Evolutionary conservation across 2,888 invertebrate genomes (phyloP).

Genomic region (Drosophila neutralis): DNA sequence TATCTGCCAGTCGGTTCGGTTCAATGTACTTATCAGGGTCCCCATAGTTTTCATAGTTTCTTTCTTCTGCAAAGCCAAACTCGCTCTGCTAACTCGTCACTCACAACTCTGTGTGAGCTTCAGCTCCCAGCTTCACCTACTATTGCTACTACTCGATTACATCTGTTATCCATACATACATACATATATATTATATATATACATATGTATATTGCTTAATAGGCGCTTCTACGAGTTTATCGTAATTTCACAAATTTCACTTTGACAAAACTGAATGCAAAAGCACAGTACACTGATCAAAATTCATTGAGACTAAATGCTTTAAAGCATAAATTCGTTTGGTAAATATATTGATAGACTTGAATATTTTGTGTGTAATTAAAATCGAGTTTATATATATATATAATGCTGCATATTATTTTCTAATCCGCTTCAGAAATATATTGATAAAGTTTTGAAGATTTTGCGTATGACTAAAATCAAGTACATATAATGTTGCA

Average conservation of each 20-base stretch:
- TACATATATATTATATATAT: not conserved
- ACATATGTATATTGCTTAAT: conserved; percentile 6
- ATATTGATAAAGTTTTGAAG: not conserved
- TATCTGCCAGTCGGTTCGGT: conserved; percentile 59
- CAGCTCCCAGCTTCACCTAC: conserved; percentile 2
- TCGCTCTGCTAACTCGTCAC: not conserved
- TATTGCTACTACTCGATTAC: not conserved
- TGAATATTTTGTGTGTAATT: not conserved
- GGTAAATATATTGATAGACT: not conserved
- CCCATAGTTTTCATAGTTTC: conserved; percentile 19
- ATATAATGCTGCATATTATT: not conserved
- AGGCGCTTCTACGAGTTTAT: conserved; percentile 15
- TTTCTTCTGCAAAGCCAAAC: conserved; percentile 13
- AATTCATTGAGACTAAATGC: not conserved
- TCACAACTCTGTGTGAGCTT: not conserved
- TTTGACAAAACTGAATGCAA: conserved; percentile 2
- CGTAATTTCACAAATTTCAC: conserved; percentile 8
- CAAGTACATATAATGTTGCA: not conserved
- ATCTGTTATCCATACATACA: conserved; percentile 4
- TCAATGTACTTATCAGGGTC: conserved; percentile 73
- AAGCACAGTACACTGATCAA: conserved; percentile 11
- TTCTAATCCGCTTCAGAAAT: not conserved
- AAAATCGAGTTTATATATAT: not conserved
- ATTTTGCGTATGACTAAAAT: not conserved
- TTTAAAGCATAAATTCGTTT: not conserved